Evolutionary conservation across 2,888 invertebrate species (phyloP), one percentile per base, ranked within the genome.

Genomic region (Aplocera efformata): DNA sequence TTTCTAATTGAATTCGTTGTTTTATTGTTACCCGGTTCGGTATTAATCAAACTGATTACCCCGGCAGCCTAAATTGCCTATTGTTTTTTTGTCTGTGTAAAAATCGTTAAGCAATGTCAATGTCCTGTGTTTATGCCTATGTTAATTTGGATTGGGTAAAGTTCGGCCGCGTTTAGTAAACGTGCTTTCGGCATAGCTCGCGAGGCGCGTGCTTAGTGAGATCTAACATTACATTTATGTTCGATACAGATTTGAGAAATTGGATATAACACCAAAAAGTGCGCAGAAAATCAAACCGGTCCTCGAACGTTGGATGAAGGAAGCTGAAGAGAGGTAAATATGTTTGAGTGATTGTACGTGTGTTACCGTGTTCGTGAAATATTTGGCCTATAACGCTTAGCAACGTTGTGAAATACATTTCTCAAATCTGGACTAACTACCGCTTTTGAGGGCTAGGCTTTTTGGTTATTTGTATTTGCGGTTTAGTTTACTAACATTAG

Each of bases 221-320:
- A 63, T 85, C 84, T 88, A 85, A 82, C 83, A 81, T 77, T 72
- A 76, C 64, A 84, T 85, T 86, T 76, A 80, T 89, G 82, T 90
- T 89, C 81, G 80, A 89, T 90, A 77, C 89, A 97, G 97, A 94
- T 98, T 98, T 92, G 98, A 98, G 91, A 98, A 98, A 91, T 91
- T 98, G 90, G 98, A 98, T 90, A 98, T 98, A 73, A 98, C 98
- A 73, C 98, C 98, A 78, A 98, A 98, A 91, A 98, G 98, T 91
- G 98, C 98, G 72, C 97, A 98, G 91, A 98, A 98, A 92, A 98
- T 98, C 80, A 98, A 98, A 88, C 98, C 98, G 61, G 98, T 98
- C 66, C 92, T 98, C 77, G 98, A 98, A 88, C 92, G 96, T 86
- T 98, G 98, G 98, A 98, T 98, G 98, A 95, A 95, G 85, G 98